Evolutionary conservation across 2,797 vertebrate species (phyloP), one percentile per base, ranked within the genome.

Genomic region (Chaetophractus vellerosus): DNA sequence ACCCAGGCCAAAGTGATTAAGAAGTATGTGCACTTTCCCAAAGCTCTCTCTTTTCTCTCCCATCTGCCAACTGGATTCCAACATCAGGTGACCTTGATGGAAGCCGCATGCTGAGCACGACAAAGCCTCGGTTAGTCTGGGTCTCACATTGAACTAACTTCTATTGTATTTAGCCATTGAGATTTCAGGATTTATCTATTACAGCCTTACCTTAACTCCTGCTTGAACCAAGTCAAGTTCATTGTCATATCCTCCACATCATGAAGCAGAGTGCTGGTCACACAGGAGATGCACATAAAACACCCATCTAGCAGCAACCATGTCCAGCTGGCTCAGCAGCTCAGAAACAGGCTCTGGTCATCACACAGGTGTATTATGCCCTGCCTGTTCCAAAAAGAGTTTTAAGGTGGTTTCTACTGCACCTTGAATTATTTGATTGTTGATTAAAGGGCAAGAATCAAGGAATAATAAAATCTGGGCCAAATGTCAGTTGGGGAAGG

Each of bases 401-500:
- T 94, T 94, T 82, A 38, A 93, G 79, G 84, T 94, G 63, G 75
- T 94, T 97, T 96, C 68, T 63, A 19, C 2, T 57, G 38, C 31
- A 78, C 52, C 84, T 90, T 68, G 93, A 19, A 50, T 63, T 93
- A 94, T 85, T 9, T 94, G 74, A 93, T 91, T 50, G 59, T 92
- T 95, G 90, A 96, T 82, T 93, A 95, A 95, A 96, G 68, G 95
- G 50, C 36, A 96, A 94, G 63, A 81, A 90, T 88, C 68, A 38
- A 57, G 16, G 52, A 84, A 48, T 33, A 57, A 91, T 84, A 76
- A 94, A 96, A 83, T 36, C 94, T 72, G 24, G 74, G 84, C 90
- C 87, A 72, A 94, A 94, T 31, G 50, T 50, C 88, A 94, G 33
- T n/a, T 7, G 52, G 45, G 38, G 48, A 76, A 89, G 38, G 4